Percentiles rank a stretch among this genome's conserved stretches.
Conservation (phyloP, 2,888 invertebrate species). For the Drosophila flavopinicola region DNA sequence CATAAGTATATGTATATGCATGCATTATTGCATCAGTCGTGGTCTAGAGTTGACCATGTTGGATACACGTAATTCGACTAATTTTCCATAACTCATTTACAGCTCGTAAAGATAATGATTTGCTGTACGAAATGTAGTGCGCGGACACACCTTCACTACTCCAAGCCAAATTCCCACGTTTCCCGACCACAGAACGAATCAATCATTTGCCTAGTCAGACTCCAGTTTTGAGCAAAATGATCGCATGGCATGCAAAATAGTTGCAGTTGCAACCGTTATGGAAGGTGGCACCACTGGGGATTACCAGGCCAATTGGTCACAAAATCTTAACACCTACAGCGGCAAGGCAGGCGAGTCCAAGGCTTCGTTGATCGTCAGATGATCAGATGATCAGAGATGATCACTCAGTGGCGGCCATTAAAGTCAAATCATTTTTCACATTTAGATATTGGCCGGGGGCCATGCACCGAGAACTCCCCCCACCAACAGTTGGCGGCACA, state of each 20-base stretch:
- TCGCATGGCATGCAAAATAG: slow-evolving; percentile 55
- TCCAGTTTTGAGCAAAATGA: slow-evolving; percentile 15
- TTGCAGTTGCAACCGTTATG: slow-evolving; percentile 53
- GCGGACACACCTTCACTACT: slow-evolving; percentile 74
- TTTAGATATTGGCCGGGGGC: slow-evolving; percentile 70
- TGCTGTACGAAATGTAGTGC: slow-evolving; percentile 62
- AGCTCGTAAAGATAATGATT: slow-evolving; percentile 68
- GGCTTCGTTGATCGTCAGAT: slow-evolving; percentile 41
- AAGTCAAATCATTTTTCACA: slow-evolving; percentile 84
- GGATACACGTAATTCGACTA: slow-evolving; percentile 42
- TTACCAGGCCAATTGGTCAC: slow-evolving; percentile 68
- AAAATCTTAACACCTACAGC: slow-evolving; percentile 82
- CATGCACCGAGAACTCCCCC: slow-evolving; percentile 27
- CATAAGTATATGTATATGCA: background rate
- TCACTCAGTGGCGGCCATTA: slow-evolving; percentile 83
- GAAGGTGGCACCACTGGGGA: slow-evolving; percentile 41
- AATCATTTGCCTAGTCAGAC: slow-evolving; percentile 68
- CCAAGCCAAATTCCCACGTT: slow-evolving; percentile 78
- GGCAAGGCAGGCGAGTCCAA: slow-evolving; percentile 41
- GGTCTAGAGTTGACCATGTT: slow-evolving; percentile 22
- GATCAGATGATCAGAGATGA: slow-evolving; percentile 59
- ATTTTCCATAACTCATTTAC: slow-evolving; percentile 69
- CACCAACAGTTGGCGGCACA: slow-evolving; percentile 59
- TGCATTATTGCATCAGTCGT: slow-evolving; percentile 25
- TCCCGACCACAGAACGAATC: slow-evolving; percentile 68